Base-by-base conservation (phyloP, 2,888 invertebrate species). In the Megaustenia siamemsis region DNA sequence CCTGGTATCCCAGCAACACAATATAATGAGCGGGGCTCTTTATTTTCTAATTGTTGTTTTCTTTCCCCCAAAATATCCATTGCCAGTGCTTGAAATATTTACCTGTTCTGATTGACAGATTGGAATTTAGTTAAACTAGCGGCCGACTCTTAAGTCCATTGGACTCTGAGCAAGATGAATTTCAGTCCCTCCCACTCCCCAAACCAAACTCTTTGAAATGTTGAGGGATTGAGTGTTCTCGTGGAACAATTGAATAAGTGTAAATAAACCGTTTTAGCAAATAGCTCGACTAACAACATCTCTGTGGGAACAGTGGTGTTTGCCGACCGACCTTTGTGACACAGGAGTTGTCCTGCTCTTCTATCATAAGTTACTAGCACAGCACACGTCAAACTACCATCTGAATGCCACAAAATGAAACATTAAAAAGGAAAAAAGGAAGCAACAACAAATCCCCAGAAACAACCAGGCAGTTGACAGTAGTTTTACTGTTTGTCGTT, bases 21-120 rank as follows among this genome's bases (percentile, higher is more conserved):
- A 49, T 49, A 82, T 82, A 82, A 82, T 82, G 82, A 40, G 53
- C 56, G 60, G 18, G 43, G 21, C 32, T 38, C 73, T 45, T 82
- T 82, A 60, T 82, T 82, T 60, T 73, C 38, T 82, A 82, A 82
- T 73, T 73, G 73, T 82, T 73, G 82, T 82, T 82, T 69, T 82
- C 71, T 71, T 71, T 73, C 40, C 69, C n/a, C 73, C 45, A 3
- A 40, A 40, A 24, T 45, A 24, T 45, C 80, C 68, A 45, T 53
- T n/a, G 45, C 53, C 18, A 69, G 69, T 24, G 53, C 28, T 80
- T 80, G 82, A 68, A 71, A 69, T 82, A 82, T 82, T 82, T 82
- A 56, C 73, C 12, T 60, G 71, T 43, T 43, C 73, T 73, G 80
- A 45, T n/a, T 82, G 82, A 60, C 43, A 38, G 71, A 82, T 73